Evolutionary conservation across 2,797 vertebrate genomes (phyloP).

Genomic region (Dermochelys coriacea): DNA sequence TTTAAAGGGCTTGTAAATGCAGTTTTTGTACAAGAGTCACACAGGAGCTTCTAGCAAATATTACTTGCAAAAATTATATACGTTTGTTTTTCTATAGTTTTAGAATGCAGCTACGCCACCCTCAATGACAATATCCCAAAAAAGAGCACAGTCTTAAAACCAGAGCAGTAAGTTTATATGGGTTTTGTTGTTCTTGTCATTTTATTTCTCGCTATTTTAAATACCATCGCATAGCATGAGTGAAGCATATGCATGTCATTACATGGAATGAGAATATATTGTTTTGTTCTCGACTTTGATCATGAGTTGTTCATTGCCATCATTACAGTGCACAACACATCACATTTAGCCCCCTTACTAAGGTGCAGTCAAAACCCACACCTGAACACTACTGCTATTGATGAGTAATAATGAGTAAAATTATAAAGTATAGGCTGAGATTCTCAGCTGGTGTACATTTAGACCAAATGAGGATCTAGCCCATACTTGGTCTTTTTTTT

Average conservation of each 20-base stretch:
- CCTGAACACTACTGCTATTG: not conserved
- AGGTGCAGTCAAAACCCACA: slow-evolving; percentile 37
- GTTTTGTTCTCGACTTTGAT: slow-evolving; percentile 27
- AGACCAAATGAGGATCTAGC: not conserved
- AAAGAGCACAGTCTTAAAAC: not conserved
- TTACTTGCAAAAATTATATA: not conserved
- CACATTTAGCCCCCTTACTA: slow-evolving; percentile 60
- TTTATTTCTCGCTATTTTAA: slow-evolving; percentile 56
- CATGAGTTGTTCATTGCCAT: slow-evolving; percentile 48
- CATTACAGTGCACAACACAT: slow-evolving; percentile 1
- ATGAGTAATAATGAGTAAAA: slow-evolving; percentile 16
- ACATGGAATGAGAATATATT: not conserved
- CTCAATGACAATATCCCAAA: slow-evolving; percentile 12
- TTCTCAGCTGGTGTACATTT: not conserved
- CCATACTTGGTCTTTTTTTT: not conserved
- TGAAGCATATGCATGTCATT: slow-evolving; percentile 24
- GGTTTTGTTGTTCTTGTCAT: not conserved
- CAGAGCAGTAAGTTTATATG: not conserved
- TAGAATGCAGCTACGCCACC: not conserved
- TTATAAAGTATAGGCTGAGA: not conserved
- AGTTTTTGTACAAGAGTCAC: not conserved
- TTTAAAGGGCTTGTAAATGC: not conserved
- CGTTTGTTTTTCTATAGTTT: slow-evolving; percentile 1
- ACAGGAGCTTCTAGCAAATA: not conserved
- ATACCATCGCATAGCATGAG: not conserved